phyloP scores from a whole-genome alignment of 2,888 invertebrate species.

The Nemapogon koenigi region DNA sequence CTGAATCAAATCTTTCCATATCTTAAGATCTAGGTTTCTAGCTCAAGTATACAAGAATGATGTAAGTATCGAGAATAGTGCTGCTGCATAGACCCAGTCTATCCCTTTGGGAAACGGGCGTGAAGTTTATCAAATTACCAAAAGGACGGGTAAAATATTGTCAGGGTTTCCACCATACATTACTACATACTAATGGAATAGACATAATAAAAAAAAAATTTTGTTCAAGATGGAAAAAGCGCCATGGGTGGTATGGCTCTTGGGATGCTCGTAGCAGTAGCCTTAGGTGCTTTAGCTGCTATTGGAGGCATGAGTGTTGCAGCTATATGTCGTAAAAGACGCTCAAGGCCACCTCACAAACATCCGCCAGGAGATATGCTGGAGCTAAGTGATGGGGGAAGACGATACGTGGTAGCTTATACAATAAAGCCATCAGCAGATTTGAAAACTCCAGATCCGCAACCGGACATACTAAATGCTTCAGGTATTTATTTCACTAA shows the following conservation, averaged over 20 bases:
- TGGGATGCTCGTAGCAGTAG: slow-evolving; percentile 63
- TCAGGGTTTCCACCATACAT: too few relatives aligned
- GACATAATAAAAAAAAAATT: too few relatives aligned
- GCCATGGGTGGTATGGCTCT: slow-evolving; percentile 75
- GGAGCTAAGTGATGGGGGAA: slow-evolving; percentile 79
- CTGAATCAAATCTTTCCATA: too few relatives aligned
- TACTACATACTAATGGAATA: too few relatives aligned
- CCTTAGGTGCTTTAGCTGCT: slow-evolving; percentile 37
- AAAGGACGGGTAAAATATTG: too few relatives aligned
- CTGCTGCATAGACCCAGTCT: too few relatives aligned
- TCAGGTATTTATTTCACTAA: slow-evolving; percentile 64
- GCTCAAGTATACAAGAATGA: too few relatives aligned
- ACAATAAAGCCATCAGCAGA: slow-evolving; percentile 75
- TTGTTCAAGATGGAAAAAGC: slow-evolving; percentile 75
- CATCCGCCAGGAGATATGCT: slow-evolving; percentile 53
- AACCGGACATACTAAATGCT: slow-evolving; percentile 83
- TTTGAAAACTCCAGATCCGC: slow-evolving; percentile 67
- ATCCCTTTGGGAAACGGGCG: too few relatives aligned
- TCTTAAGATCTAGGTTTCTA: too few relatives aligned
- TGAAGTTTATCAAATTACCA: too few relatives aligned
- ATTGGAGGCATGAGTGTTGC: slow-evolving; percentile 38
- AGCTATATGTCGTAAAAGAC: slow-evolving; percentile 39
- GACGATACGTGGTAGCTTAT: slow-evolving; percentile 85
- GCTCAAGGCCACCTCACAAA: slow-evolving; percentile 44
- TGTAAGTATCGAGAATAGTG: too few relatives aligned